These are phyloP conservation scores for Uria lomvia DNA, from an alignment of 2,113 vertebrate genomes.

Conservation along the genomic window DNA sequence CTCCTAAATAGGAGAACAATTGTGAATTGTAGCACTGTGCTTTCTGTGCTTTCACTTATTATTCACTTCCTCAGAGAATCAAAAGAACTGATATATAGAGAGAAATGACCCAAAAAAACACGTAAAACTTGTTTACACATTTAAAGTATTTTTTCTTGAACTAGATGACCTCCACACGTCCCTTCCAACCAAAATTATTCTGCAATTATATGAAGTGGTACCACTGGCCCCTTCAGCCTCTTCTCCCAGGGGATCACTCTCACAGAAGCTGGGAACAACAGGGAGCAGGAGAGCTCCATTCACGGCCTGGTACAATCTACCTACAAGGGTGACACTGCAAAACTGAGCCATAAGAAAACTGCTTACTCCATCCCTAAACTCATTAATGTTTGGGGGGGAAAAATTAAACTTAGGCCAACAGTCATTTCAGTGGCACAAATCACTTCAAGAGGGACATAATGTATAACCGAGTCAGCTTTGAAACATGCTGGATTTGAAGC, in stretches of 20 bases:
- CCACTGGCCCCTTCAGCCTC: background rate
- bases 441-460: background rate
- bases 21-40: background rate
- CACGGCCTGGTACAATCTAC: accelerated
- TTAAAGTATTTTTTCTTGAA: background rate
- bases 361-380: background rate
- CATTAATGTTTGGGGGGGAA: background rate
- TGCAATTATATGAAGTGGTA: background rate
- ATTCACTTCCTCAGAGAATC: background rate
- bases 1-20: background rate
- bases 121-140: background rate
- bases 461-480: background rate
- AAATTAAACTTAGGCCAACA: background rate
- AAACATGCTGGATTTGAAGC: background rate
- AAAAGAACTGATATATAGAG: background rate
- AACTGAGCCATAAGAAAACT: background rate
- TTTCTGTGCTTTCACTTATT: background rate
- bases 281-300: background rate
- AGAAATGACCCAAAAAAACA: background rate
- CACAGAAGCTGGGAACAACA: background rate
- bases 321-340: background rate
- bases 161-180: background rate
- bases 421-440: background rate
- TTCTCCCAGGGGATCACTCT: background rate
- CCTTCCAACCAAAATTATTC: background rate